A percentile compares a stretch with the other conserved stretches of the same genome.
Evolutionary conservation across 1,140 invertebrate genomes (phyloP).

Genomic region (Macrobrachium nipponense): DNA sequence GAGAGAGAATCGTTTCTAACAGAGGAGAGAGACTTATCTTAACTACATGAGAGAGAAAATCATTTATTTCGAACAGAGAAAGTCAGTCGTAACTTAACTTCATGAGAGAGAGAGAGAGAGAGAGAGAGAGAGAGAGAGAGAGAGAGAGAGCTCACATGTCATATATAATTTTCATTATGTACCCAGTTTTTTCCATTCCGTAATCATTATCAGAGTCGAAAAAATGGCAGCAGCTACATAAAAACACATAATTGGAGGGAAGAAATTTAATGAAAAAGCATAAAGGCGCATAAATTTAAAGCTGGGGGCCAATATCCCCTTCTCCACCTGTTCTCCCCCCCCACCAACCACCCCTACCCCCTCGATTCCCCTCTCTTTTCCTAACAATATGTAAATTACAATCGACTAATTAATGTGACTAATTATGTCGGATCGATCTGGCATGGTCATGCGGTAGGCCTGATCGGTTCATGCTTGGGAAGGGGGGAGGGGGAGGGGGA

Average conservation of each 20-base stretch:
- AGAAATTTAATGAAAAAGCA: neutral
- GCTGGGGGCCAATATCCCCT: neutral
- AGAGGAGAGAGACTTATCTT: neutral
- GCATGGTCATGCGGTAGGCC: slow-evolving; percentile 19
- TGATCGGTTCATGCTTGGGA: neutral
- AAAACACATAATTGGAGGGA: neutral
- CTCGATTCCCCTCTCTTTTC: neutral
- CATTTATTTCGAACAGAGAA: no score
- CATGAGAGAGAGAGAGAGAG: neutral
- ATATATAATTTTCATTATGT: neutral
- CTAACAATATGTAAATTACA: slow-evolving; percentile 49
- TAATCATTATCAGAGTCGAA: neutral
- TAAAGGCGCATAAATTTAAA: neutral
- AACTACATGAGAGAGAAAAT: no score
- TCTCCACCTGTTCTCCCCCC: neutral
- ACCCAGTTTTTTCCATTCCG: no score
- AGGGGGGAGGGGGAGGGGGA: neutral
- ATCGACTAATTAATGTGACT: slow-evolving; percentile 53
- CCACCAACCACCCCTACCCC: neutral
- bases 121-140: neutral
- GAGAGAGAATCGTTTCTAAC: neutral
- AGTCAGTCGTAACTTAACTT: no score
- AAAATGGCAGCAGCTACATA: neutral
- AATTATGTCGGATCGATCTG: slow-evolving; percentile 49
- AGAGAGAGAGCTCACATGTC: neutral